phyloP scores from a whole-genome alignment of 2,888 invertebrate genomes.

The Schizaphis graminum region DNA sequence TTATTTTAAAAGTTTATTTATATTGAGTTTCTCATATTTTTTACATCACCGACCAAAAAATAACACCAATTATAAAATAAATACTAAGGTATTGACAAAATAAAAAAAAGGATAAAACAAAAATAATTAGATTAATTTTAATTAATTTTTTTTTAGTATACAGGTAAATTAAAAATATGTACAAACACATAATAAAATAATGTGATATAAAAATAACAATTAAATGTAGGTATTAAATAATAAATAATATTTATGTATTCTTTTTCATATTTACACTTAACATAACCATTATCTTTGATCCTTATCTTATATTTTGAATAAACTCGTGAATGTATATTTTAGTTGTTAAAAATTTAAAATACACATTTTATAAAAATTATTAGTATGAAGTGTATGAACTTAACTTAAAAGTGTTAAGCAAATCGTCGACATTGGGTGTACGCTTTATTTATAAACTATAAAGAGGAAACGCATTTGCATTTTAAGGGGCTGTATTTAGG shows the following conservation, averaged over 20 bases:
- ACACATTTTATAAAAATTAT: not conserved
- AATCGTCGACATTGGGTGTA: not conserved
- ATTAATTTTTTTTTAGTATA: not conserved
- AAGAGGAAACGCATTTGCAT: not conserved
- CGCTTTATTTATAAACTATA: not conserved
- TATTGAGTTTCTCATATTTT: not conserved
- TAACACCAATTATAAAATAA: not conserved
- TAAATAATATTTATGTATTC: too few species aligned
- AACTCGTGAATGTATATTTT: too few species aligned
- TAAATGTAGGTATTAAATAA: too few species aligned
- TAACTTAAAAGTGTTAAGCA: not conserved
- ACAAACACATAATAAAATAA: not conserved
- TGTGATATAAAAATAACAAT: too few species aligned
- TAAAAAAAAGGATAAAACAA: not conserved
- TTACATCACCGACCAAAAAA: not conserved
- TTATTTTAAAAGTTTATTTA: not conserved
- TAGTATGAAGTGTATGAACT: not conserved
- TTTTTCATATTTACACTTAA: too few species aligned
- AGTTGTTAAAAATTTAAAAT: too few species aligned
- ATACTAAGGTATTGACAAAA: not conserved
- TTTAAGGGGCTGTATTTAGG: not conserved
- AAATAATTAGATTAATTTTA: not conserved
- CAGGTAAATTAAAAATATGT: not conserved
- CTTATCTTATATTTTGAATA: too few species aligned
- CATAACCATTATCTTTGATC: too few species aligned